These are phyloP conservation scores for Microctonus aethiopoides DNA, from an alignment of 2,888 invertebrate genomes.

Conservation along the genomic window DNA sequence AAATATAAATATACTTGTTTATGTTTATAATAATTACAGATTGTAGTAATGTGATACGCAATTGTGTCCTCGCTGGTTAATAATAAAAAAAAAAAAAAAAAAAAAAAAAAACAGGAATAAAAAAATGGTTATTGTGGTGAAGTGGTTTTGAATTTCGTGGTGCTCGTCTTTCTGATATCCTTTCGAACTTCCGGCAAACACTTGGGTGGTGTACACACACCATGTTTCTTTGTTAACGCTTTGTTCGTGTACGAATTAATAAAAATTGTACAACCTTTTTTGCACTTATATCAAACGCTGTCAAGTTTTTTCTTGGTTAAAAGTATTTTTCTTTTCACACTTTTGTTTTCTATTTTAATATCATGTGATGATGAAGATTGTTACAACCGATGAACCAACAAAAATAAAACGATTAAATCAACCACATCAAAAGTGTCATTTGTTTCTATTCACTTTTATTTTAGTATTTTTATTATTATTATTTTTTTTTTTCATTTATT, in stretches of 20 bases:
- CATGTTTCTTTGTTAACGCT: not conserved
- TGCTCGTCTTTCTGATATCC: not conserved
- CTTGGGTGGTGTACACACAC: not conserved
- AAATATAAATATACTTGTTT: too few relatives aligned
- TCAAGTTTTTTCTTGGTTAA: not conserved
- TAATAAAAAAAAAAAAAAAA: not conserved
- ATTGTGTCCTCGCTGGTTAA: not conserved
- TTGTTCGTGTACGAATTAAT: not conserved
- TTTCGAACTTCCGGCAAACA: not conserved
- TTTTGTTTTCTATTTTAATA: not conserved
- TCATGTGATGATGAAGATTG: not conserved
- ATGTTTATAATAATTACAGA: too few relatives aligned
- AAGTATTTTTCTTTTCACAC: conserved; percentile 23
- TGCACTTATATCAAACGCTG: not conserved
- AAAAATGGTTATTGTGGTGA: not conserved
- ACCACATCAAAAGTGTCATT: not conserved
- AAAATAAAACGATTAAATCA: conserved; percentile 9
- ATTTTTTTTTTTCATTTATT: conserved; percentile 23
- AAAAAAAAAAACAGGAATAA: not conserved
- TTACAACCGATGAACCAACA: not conserved
- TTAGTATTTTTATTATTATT: conserved; percentile 10
- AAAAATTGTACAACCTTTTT: not conserved
- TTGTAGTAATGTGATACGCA: too few relatives aligned
- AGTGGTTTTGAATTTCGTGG: not conserved
- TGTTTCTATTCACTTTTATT: conserved; percentile 14